Conservation (phyloP, 2,888 invertebrate species). For the Yponomeuta cagnagella region DNA sequence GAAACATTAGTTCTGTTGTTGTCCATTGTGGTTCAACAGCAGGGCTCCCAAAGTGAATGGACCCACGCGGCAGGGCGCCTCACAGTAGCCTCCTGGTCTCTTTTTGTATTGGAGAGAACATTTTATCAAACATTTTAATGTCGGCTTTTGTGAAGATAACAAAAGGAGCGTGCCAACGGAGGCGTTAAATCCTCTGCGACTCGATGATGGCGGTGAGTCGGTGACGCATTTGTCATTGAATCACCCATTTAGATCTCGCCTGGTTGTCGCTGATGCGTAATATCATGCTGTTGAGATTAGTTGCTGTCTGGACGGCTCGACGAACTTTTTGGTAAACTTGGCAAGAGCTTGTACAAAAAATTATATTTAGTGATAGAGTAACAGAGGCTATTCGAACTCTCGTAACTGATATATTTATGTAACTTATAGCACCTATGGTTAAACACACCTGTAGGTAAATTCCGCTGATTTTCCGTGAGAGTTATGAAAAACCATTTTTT, state of each 20-base stretch:
- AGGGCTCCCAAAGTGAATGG: conserved; percentile 57
- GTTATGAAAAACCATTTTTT: too few species aligned
- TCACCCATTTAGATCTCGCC: conserved; percentile 25
- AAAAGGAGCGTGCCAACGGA: conserved; percentile 74
- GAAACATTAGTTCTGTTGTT: conserved; percentile 44
- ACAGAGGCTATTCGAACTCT: too few species aligned
- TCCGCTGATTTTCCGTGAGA: too few species aligned
- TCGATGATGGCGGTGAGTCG: conserved; percentile 43
- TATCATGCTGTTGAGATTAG: conserved; percentile 16
- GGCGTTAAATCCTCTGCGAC: conserved; percentile 77
- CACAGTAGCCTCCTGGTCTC: conserved; percentile 64
- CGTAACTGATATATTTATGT: too few species aligned
- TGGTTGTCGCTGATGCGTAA: conserved; percentile 43
- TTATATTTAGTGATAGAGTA: too few species aligned
- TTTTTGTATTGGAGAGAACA: conserved; percentile 62
- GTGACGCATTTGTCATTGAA: conserved; percentile 67
- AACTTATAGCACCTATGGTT: too few species aligned
- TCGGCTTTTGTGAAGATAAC: conserved; percentile 70
- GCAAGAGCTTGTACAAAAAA: too few species aligned
- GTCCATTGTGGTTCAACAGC: conserved; percentile 47
- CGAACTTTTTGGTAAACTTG: background rate
- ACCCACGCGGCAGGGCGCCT: conserved; percentile 57
- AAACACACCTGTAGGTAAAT: too few species aligned
- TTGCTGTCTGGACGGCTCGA: conserved; percentile 9
- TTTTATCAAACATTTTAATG: conserved; percentile 75